Conservation (phyloP, 1,140 invertebrate genomes). For the Plodia interpunctella region DNA sequence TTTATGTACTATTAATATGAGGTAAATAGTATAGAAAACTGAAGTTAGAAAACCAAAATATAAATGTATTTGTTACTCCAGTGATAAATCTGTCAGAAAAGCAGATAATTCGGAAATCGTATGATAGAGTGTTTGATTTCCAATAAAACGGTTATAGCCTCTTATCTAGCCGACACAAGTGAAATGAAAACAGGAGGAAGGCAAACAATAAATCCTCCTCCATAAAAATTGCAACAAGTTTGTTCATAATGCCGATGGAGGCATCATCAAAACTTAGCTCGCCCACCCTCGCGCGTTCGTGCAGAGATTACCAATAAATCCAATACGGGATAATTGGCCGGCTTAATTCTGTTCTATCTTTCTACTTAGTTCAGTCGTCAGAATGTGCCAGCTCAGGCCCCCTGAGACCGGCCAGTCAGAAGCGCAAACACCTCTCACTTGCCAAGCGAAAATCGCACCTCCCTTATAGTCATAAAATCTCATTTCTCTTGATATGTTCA, state of each 20-base stretch:
- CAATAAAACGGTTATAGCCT: constrained; percentile 52
- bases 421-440: constrained; percentile 50
- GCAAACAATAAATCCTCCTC: constrained; percentile 72
- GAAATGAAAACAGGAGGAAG: constrained; percentile 57
- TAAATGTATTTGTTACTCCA: no score
- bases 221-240: constrained; percentile 76
- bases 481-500: constrained; percentile 38
- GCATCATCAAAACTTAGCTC: constrained; percentile 75
- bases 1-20: no score
- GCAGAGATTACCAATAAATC: constrained; percentile 77
- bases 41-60: no score
- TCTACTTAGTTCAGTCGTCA: constrained; percentile 76
- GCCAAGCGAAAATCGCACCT: constrained; percentile 60
- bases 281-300: constrained; percentile 74
- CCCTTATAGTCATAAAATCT: constrained; percentile 37
- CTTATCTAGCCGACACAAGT: constrained; percentile 67
- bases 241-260: constrained; percentile 72
- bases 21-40: no score
- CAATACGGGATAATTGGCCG: constrained; percentile 76
- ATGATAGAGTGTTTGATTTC: constrained; percentile 33
- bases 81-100: neutral
- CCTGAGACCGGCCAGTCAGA: constrained; percentile 62
- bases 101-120: neutral
- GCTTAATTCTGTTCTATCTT: constrained; percentile 77
- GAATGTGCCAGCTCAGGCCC: constrained; percentile 73